Conservation (phyloP, 1,140 invertebrate species). For the Heliothis subflexa region DNA sequence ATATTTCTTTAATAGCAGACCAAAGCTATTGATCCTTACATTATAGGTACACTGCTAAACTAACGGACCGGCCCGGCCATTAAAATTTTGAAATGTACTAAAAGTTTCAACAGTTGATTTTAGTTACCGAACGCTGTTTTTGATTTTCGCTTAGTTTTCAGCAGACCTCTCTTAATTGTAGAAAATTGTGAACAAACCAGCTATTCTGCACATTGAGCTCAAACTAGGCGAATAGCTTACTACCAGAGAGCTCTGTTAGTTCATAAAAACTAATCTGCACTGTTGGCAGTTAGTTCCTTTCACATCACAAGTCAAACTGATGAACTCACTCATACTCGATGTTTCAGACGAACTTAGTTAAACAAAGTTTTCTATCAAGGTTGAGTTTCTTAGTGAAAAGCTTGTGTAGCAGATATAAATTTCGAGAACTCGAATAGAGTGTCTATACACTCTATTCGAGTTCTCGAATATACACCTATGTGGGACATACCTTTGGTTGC, state of each 20-base stretch:
- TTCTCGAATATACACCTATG: not conserved
- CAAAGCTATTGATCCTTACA: too few species aligned
- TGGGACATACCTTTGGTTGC: slow-evolving; percentile 67
- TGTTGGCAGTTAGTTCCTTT: not conserved
- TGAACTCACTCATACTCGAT: slow-evolving; percentile 11
- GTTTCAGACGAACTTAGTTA: not conserved
- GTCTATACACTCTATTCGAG: too few species aligned
- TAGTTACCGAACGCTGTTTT: too few species aligned
- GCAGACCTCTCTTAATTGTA: too few species aligned
- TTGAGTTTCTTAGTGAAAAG: not conserved
- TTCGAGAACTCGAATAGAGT: too few species aligned
- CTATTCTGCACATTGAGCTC: not conserved
- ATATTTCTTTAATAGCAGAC: too few species aligned
- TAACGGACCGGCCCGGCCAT: too few species aligned
- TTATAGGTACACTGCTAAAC: too few species aligned
- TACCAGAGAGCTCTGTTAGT: not conserved
- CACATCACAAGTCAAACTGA: slow-evolving; percentile 6
- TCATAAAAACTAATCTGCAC: slow-evolving; percentile 10
- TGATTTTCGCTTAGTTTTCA: too few species aligned
- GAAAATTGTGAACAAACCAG: too few species aligned
- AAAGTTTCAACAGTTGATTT: too few species aligned
- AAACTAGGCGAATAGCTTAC: not conserved
- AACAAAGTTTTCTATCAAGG: not conserved
- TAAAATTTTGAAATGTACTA: too few species aligned
- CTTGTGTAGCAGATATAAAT: not conserved